Evolutionary conservation across 2,113 vertebrate genomes (phyloP).

Genomic region (Micromys minutus): DNA sequence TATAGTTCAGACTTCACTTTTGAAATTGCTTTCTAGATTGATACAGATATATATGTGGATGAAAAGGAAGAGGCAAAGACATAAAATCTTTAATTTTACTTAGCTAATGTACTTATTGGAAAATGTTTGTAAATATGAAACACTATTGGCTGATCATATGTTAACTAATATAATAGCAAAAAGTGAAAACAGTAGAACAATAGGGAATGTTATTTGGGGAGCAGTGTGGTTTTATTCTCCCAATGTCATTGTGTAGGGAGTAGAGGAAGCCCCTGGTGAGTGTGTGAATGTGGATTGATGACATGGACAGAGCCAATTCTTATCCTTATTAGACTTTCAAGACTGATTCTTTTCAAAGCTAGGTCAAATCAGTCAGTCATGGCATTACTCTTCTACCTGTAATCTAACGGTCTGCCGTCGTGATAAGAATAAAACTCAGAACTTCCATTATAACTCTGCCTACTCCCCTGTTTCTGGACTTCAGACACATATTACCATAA

Average conservation of each 20-base stretch:
- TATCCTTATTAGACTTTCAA: neutral
- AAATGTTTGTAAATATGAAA: constrained; percentile 28
- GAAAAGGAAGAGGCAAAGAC: neutral
- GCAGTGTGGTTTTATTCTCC: neutral
- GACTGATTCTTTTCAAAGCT: neutral
- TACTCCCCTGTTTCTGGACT: neutral
- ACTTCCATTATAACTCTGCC: neutral
- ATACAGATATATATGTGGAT: neutral
- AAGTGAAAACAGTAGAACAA: neutral
- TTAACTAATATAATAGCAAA: neutral
- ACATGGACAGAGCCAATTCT: no score
- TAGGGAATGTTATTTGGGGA: neutral
- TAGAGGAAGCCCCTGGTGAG: neutral
- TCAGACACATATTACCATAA: neutral
- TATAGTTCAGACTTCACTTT: constrained; percentile 5
- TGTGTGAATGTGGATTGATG: neutral
- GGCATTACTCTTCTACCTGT: neutral
- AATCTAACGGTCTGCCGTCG: neutral
- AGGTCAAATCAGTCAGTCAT: neutral
- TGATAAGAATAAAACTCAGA: neutral
- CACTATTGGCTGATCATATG: neutral
- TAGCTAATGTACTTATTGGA: neutral
- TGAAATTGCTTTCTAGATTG: constrained; percentile 13
- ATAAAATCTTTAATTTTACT: neutral
- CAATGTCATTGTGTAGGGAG: neutral